phyloP scores from a whole-genome alignment of 1,140 invertebrate species.

The Akabosia matsudoensis region DNA sequence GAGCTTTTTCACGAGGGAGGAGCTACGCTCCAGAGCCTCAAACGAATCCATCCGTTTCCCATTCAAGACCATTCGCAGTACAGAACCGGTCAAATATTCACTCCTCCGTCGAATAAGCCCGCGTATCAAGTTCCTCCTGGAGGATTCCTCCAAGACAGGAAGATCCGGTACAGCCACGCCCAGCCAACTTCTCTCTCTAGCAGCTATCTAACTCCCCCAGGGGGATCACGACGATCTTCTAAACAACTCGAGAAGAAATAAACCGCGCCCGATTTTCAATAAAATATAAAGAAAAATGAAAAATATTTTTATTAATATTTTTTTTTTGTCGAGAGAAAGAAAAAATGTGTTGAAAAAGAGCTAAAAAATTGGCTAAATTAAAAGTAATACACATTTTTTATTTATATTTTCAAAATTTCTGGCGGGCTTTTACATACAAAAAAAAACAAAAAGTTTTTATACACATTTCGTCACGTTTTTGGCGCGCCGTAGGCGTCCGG shows the following conservation, averaged over 20 bases:
- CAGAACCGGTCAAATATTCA: not conserved
- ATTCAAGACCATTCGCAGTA: not conserved
- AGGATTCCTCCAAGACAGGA: not conserved
- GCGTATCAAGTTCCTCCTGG: not conserved
- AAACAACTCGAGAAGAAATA: too few species aligned
- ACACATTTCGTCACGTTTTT: conserved; percentile 29
- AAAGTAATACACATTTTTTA: conserved; percentile 5
- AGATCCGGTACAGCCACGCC: not conserved
- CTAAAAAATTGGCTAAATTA: conserved; percentile 19
- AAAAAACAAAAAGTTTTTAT: not conserved
- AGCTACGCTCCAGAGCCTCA: too few species aligned
- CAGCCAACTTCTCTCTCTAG: too few species aligned
- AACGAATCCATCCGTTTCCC: not conserved
- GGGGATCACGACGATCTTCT: too few species aligned
- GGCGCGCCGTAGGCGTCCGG: conserved; percentile 95
- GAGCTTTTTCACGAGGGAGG: not conserved
- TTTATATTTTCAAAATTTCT: not conserved
- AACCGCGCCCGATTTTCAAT: too few species aligned
- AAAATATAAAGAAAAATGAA: not conserved
- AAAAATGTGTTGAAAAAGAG: not conserved
- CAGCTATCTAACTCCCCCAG: too few species aligned
- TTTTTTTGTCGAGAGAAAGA: not conserved
- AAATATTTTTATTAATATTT: not conserved
- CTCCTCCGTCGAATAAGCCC: not conserved
- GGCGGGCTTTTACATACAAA: not conserved